Conservation (phyloP, 2,888 invertebrate species). For the Anthophora plumipes region DNA sequence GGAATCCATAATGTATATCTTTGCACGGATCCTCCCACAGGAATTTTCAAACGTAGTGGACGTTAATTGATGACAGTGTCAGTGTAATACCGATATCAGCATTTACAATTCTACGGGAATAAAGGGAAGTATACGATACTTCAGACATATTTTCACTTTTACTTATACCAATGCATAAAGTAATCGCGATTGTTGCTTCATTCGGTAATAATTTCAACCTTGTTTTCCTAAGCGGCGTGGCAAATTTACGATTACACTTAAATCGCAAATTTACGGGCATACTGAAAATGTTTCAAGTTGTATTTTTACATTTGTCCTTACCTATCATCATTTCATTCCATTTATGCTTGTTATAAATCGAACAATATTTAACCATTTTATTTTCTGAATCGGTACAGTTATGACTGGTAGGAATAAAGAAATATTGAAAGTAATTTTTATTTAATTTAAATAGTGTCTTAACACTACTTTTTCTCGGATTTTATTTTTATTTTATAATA, state of each 20-base stretch:
- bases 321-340: not conserved
- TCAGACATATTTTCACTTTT: not conserved
- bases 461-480: no score
- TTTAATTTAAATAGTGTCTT: not conserved
- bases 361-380: no score
- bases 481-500: no score
- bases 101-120: conserved; percentile 7
- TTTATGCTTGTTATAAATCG: not conserved
- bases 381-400: no score
- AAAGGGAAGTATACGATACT: not conserved
- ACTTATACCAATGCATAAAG: not conserved
- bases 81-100: not conserved
- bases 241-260: not conserved
- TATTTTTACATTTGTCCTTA: not conserved
- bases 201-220: not conserved
- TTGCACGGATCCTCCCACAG: conserved; percentile 32
- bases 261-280: not conserved
- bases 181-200: not conserved
- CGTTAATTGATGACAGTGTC: conserved; percentile 28
- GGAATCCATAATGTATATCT: conserved; percentile 45
- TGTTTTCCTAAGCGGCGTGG: not conserved
- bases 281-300: not conserved
- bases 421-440: not conserved
- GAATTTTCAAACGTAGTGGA: conserved; percentile 22
- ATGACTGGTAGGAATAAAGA: not conserved